Evolutionary conservation across 1,140 invertebrate genomes (phyloP), one percentile per base, ranked within the genome.

Genomic region (Bombus polaris): DNA sequence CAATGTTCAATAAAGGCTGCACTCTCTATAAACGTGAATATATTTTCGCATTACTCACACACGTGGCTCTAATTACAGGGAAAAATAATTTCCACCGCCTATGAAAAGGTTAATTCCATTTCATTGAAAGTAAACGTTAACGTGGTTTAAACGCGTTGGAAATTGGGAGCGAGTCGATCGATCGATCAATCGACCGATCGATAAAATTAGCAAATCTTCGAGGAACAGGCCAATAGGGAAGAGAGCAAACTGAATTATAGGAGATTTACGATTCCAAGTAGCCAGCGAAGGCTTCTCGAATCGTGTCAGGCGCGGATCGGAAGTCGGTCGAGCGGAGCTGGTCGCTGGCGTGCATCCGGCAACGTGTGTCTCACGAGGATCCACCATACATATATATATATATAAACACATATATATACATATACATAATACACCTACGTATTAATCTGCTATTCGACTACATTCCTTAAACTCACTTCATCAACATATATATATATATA

Each of bases 331-430:
- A 53, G 44, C 62, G 39, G 18, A n/a, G 42, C 47, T 77, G 62
- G 82, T 68, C 75, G 66, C 74, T 78, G 74, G 75, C 76, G 53
- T 71, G 83, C 47, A 77, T 83, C 74, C 81, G 81, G 81, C 42
- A 77, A 70, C 65, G 82, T 37, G 13, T 59, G 39, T 68, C 44
- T 53, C 76, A 53, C 76, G 76, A 47, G 37, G 47, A 80, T 39
- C 65, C n/a, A 84, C 9, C 76, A 79, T 39, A 77, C 75, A 42
- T n/a, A 75, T 15, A 83, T 66, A 75, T 47, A 66, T 57, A 47
- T 32, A 81, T 32, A 57, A 0, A 62, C 2, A 18, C 22, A 53
- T 18, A 53, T 8, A 53, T 53, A 1, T 8, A n/a, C 59, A 62
- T n/a, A 73, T 25, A 71, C 42, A 37, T 15, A 9, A 59, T 32